phyloP scores from a whole-genome alignment of 2,113 vertebrate species.

The Panthera uncia region DNA sequence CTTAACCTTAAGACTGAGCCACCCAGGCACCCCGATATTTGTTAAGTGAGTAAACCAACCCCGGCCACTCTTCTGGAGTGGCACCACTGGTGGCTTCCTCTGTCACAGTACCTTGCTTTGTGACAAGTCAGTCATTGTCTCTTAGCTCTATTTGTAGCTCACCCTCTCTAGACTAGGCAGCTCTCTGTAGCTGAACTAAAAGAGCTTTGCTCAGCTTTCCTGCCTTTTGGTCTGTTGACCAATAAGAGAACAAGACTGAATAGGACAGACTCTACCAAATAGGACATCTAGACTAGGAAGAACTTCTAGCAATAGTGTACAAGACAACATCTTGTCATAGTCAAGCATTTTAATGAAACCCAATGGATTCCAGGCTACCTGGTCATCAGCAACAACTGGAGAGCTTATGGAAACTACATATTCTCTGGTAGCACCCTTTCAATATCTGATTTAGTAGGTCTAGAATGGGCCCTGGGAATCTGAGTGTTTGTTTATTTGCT shows the following conservation, averaged over 20 bases:
- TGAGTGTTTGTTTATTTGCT: neutral
- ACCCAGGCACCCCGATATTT: neutral
- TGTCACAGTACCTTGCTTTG: neutral
- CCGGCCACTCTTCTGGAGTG: fast-evolving
- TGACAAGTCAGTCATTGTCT: neutral
- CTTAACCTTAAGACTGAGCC: too few relatives aligned
- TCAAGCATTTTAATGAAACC: neutral
- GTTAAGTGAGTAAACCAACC: neutral
- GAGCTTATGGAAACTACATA: neutral
- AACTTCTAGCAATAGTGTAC: neutral
- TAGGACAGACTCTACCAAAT: neutral
- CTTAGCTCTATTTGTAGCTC: neutral
- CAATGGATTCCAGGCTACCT: neutral
- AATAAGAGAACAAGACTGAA: neutral
- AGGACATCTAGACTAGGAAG: neutral
- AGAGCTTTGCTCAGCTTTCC: neutral
- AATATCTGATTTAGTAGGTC: neutral
- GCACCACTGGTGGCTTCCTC: neutral
- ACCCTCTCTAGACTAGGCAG: neutral
- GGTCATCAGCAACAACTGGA: neutral
- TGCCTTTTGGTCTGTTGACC: neutral
- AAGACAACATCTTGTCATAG: neutral
- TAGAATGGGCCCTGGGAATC: neutral
- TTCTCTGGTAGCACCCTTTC: neutral
- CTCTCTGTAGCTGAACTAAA: neutral